Base-by-base conservation (phyloP, 2,888 invertebrate species). In the Linnaemya tessellans region DNA sequence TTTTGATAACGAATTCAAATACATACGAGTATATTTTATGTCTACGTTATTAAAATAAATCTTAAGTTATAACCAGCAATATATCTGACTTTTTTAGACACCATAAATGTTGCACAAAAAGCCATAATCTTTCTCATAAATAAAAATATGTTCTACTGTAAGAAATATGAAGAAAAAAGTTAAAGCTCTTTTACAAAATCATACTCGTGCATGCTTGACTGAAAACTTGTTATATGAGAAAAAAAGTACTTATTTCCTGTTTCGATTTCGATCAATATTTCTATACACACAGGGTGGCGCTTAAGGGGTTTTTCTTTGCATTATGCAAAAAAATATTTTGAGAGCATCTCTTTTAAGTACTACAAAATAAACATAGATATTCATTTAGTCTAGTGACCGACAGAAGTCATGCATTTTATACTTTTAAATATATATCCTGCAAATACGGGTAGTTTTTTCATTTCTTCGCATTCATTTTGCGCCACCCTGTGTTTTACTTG, bases 261-360 rank as follows among this genome's bases (percentile, higher is more conserved):
- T 68, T 78, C 38, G 11, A 11, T 60, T 78, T 49, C 49, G 49
- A 68, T 67, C 58, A 58, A 78, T 78, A 78, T 8, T n/a, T 30
- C 5, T 30, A 30, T 30, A 30, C 5, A 30, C 30, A 30, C 30
- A 30, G 30, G 30, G 30, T 30, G 5, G 30, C 30, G 5, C 30
- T 3, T 30, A 30, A 30, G 5, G 5, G 5, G 5, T 30, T 2
- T 30, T 30, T n/a, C n/a, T n/a, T 30, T 2, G 30, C 30, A 30
- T 30, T 30, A 30, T 2, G 5, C 30, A 30, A 30, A 30, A 30
- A 30, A 5, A 30, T 30, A 2, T 30, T 30, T 30, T 2, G 5
- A 5, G 30, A 30, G 2, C 5, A 30, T 5, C 30, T 30, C 5
- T 30, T 30, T 30, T 3, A 30, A 30, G 30, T 30, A 5, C 30